Evolutionary conservation across 2,888 invertebrate species (phyloP), one percentile per base, ranked within the genome.

Genomic region (Andrena fulva): DNA sequence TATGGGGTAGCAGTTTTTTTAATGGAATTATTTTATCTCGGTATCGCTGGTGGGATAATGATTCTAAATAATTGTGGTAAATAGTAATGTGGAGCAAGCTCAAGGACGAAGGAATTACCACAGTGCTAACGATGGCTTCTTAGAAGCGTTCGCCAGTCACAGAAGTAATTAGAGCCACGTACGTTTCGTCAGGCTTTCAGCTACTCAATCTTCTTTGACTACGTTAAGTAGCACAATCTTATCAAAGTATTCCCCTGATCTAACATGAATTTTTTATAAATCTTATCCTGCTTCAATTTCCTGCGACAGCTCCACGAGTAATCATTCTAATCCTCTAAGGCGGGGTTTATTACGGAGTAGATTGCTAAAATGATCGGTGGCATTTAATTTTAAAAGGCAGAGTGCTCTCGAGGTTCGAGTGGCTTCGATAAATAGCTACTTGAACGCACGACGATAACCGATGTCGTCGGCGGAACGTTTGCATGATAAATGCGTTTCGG

Each of bases 401-500:
- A 20, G 24, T 33, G n/a, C 59, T 7, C 67, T 79, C 50, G 73
- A 68, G 20, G 16, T 68, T 54, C 56, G 77, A 87, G 52, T 72
- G 62, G 20, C 63, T 12, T 12, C 64, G 87, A 77, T 78, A 67
- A 78, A 73, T 6, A 2, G 52, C 71, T 77, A 62, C 80, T 85
- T 7, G 76, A 76, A 77, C 24, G n/a, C 12, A 56, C 59, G 70
- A 85, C 68, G 81, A 76, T 81, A 85, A 81, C 59, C 27, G 52
- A 67, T 33, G 52, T 70, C 73, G 79, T 71, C 78, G 81, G 78
- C 33, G 56, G 67, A 16, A 42, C 48, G 54, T 42, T 56, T 79
- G 78, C 68, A 85, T 87, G 86, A 85, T 82, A 77, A 82, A 79
- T 82, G 85, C 42, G 62, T 66, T 66, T 74, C 56, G 24, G 54